Base-by-base conservation (phyloP, 2,797 vertebrate genomes). In the Alectoris magna region DNA sequence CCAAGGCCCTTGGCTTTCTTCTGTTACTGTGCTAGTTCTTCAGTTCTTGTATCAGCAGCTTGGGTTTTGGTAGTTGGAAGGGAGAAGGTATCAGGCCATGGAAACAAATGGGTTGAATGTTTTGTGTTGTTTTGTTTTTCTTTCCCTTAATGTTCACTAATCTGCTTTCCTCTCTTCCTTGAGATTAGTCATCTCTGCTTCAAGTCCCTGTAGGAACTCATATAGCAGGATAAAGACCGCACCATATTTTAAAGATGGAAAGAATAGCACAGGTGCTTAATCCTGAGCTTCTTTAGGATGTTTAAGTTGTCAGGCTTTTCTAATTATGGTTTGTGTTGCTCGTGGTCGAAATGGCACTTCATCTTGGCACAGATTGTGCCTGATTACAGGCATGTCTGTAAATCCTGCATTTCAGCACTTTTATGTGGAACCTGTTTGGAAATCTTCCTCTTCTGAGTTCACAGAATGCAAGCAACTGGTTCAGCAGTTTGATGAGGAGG, bases 401-500 rank as follows among this genome's bases (percentile, higher is more conserved):
- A 70, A 83, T 92, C 44, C 63, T 67, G 62, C 26, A 3, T 77
- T 89, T 74, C 64, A 72, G 75, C 78, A 56, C 4, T n/a, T 70
- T 92, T 77, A 89, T 77, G 85, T 88, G 79, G 44, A 87, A 88
- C 24, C 88, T 68, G 34, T 84, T 81, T 88, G 84, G 93, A 76
- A 68, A 53, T 84, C 38, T 43, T 84, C n/a, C 13, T 72, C 76
- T 73, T 26, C 60, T 76, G 66, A 58, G 62, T 19, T 92, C 81
- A 59, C 51, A 70, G 53, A 59, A 46, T 0, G 4, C 75, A 64
- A 80, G 75, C 43, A 75, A 90, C 84, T 93, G 87, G 36, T 93
- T 97, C 93, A 95, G 97, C 93, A 38, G 44, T 95, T 95, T 64
- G 3, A 90, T 87, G 95, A 97, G 93, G 91, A 96, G 43, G 84